A percentile compares a stretch with the other conserved stretches of the same genome.
These are phyloP conservation scores for Pteria penguin DNA, from an alignment of 2,888 invertebrate species.

Conservation along the genomic window DNA sequence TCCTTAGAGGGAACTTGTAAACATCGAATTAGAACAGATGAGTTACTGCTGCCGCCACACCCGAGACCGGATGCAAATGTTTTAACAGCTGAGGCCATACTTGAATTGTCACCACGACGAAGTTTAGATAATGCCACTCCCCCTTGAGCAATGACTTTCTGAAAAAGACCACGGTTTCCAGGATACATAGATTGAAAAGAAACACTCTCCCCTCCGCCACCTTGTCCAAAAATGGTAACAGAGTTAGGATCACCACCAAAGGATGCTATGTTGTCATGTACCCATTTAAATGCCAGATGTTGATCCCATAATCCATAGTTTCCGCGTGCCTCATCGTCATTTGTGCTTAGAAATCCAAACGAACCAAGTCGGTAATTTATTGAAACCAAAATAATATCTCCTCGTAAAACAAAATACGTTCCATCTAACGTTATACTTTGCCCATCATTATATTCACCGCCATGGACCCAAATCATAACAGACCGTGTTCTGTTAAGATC, in stretches of 20 bases:
- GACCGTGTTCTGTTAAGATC: conserved; percentile 81
- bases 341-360: conserved; percentile 84
- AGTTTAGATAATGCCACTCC: conserved; percentile 38
- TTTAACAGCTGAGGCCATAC: neutral
- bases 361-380: conserved; percentile 97
- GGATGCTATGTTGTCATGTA: conserved; percentile 65
- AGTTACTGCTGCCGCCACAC: neutral
- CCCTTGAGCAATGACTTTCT: conserved; percentile 55
- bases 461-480: conserved; percentile 93
- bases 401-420: conserved; percentile 91
- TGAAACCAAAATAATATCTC: conserved; percentile 92
- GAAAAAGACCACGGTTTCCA: conserved; percentile 51
- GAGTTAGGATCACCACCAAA: conserved; percentile 89
- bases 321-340: conserved; percentile 86
- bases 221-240: conserved; percentile 96
- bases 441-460: conserved; percentile 87
- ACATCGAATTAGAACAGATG: neutral
- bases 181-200: conserved; percentile 47
- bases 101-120: neutral
- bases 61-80: neutral
- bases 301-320: conserved; percentile 97
- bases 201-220: conserved; percentile 82
- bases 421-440: conserved; percentile 94
- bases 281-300: conserved; percentile 87
- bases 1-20: neutral